Conservation (phyloP, 2,888 invertebrate genomes). For the Drosophila subsilvestris region DNA sequence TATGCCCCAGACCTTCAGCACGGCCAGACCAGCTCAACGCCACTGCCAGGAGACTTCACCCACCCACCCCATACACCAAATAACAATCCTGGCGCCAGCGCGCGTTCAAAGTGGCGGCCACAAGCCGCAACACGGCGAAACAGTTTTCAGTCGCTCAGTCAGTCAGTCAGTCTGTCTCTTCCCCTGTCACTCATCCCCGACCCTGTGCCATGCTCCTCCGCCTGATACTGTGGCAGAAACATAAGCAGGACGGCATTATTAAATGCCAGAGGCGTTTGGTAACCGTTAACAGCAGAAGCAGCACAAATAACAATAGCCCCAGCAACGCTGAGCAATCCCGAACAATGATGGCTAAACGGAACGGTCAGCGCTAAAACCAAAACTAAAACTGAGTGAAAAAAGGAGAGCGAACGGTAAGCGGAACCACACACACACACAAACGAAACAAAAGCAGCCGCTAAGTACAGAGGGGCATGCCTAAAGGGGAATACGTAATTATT, state of each 20-base stretch:
- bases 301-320: slow-evolving; percentile 11
- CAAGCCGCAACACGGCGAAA: slow-evolving; percentile 33
- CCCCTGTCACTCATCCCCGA: neutral
- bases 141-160: slow-evolving; percentile 7
- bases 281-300: slow-evolving; percentile 35
- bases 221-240: slow-evolving; percentile 21
- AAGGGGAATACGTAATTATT: too few species aligned
- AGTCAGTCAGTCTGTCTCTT: neutral
- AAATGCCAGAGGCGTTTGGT: slow-evolving; percentile 64
- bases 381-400: neutral
- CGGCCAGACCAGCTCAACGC: neutral
- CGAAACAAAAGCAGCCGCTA: neutral
- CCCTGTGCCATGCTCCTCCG: neutral
- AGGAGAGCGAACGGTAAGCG: neutral
- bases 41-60: neutral
- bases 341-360: slow-evolving; percentile 18
- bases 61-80: neutral
- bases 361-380: neutral
- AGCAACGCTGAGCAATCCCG: neutral
- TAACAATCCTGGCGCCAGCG: neutral
- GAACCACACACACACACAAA: neutral
- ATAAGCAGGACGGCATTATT: slow-evolving; percentile 62
- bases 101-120: slow-evolving; percentile 20
- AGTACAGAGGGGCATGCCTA: too few species aligned
- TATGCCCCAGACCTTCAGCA: neutral